A percentile compares a stretch with the other conserved stretches of the same genome.
phyloP scores from a whole-genome alignment of 2,888 invertebrate genomes.

The Bellardia pandia region DNA sequence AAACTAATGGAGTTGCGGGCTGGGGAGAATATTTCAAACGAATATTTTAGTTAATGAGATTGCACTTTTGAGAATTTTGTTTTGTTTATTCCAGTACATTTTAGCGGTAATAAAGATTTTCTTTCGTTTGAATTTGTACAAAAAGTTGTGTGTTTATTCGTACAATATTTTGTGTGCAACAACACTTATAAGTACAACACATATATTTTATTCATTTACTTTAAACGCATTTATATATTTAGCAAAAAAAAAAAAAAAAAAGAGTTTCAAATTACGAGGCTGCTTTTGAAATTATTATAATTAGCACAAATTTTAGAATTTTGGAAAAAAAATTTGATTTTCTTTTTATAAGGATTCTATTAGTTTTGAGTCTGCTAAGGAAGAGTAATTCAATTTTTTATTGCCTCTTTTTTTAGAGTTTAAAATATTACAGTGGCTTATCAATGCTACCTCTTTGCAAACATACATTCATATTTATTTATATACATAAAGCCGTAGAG shows the following conservation, averaged over 20 bases:
- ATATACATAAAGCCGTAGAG: conserved; percentile 26
- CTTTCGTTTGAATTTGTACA: conserved; percentile 15
- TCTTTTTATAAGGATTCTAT: no score
- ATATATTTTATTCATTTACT: conserved; percentile 51
- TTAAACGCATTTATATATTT: conserved; percentile 3
- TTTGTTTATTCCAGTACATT: conserved; percentile 23
- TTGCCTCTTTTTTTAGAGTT: no score
- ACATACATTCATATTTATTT: conserved; percentile 15
- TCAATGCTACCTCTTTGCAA: conserved; percentile 7
- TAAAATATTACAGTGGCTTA: conserved; percentile 4
- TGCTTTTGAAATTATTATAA: not conserved
- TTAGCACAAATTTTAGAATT: not conserved
- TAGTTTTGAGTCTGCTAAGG: no score
- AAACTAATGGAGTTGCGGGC: not conserved
- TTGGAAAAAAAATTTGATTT: no score
- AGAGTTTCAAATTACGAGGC: not conserved
- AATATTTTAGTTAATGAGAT: conserved; percentile 70
- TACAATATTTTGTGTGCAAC: conserved; percentile 12
- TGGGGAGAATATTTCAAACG: conserved; percentile 27
- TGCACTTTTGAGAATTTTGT: conserved; percentile 65
- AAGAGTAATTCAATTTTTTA: no score
- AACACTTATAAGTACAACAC: conserved; percentile 26
- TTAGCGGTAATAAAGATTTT: conserved; percentile 50
- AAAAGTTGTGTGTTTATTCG: conserved; percentile 22
- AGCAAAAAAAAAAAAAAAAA: not conserved